Percentiles rank a stretch among this genome's conserved stretches.
Conservation (phyloP, 1,140 invertebrate genomes). For the Aphelenchoides besseyi region DNA sequence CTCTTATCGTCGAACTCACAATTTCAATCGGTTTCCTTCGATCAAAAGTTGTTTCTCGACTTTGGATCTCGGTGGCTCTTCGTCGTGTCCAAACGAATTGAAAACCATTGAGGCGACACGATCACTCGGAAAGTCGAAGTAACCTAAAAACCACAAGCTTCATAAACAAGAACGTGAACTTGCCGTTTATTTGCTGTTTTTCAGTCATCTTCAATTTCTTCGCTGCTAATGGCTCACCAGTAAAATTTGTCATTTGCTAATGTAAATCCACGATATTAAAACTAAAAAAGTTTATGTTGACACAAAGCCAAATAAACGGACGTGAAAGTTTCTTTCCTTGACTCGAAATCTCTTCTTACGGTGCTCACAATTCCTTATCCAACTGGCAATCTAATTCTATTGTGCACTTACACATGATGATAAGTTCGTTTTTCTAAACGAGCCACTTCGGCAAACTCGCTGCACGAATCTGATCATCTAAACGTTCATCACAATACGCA, state of each 20-base stretch:
- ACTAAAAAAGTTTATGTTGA: neutral
- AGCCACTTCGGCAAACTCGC: too few species aligned
- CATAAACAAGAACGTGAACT: neutral
- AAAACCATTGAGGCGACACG: neutral
- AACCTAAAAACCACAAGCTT: neutral
- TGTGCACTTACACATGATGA: too few species aligned
- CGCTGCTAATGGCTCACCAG: neutral
- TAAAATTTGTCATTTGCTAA: neutral
- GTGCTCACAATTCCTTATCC: too few species aligned
- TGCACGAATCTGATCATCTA: neutral
- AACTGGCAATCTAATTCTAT: too few species aligned
- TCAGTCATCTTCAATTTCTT: neutral
- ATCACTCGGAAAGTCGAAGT: constrained; percentile 5
- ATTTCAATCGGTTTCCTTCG: constrained; percentile 7
- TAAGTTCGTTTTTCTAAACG: too few species aligned
- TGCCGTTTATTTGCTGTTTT: neutral
- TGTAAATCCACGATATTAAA: too few species aligned
- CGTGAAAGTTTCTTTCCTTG: neutral
- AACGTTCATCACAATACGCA: neutral
- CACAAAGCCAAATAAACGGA: neutral
- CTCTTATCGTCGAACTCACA: neutral
- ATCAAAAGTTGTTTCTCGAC: neutral
- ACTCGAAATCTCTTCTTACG: too few species aligned
- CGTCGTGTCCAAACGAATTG: constrained; percentile 4
- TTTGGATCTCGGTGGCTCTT: neutral